A percentile compares a stretch with the other conserved stretches of the same genome.
These are phyloP conservation scores for Isotomurus palustris DNA, from an alignment of 2,888 invertebrate genomes.

Conservation along the genomic window DNA sequence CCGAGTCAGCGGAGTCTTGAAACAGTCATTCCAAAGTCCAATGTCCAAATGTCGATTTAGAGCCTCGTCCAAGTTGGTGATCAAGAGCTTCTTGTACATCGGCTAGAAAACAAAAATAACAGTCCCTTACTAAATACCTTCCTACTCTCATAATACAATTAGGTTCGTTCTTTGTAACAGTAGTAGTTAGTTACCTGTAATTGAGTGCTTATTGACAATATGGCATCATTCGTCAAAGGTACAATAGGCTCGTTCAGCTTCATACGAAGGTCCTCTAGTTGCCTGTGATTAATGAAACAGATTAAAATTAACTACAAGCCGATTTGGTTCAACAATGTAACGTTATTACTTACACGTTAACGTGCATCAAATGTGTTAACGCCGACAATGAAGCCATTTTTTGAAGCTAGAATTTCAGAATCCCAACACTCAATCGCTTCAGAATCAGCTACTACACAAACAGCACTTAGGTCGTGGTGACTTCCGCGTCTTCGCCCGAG, in stretches of 20 bases:
- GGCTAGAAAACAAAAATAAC: slow-evolving; percentile 24
- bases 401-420: too few relatives aligned
- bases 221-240: slow-evolving; percentile 39
- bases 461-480: too few relatives aligned
- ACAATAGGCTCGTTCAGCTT: slow-evolving; percentile 40
- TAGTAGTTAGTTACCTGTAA: slow-evolving; percentile 33
- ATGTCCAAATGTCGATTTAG: slow-evolving; percentile 37
- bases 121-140: not conserved
- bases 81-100: slow-evolving; percentile 40
- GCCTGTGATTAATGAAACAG: slow-evolving; percentile 20
- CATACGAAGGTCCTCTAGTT: slow-evolving; percentile 39
- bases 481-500: too few relatives aligned
- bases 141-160: not conserved
- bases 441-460: too few relatives aligned
- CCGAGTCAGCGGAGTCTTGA: slow-evolving; percentile 44
- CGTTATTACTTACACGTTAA: slow-evolving; percentile 4
- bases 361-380: slow-evolving; percentile 8
- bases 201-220: slow-evolving; percentile 37
- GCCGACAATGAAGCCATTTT: slow-evolving; percentile 5
- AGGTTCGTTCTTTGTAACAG: too few relatives aligned
- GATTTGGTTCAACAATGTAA: not conserved
- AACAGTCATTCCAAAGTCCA: slow-evolving; percentile 45
- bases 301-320: not conserved
- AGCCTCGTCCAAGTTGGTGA: slow-evolving; percentile 42
- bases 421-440: too few relatives aligned